Evolutionary conservation across 2,888 invertebrate species (phyloP), one percentile per base, ranked within the genome.

Genomic region (Dryocosmus kuriphilus): DNA sequence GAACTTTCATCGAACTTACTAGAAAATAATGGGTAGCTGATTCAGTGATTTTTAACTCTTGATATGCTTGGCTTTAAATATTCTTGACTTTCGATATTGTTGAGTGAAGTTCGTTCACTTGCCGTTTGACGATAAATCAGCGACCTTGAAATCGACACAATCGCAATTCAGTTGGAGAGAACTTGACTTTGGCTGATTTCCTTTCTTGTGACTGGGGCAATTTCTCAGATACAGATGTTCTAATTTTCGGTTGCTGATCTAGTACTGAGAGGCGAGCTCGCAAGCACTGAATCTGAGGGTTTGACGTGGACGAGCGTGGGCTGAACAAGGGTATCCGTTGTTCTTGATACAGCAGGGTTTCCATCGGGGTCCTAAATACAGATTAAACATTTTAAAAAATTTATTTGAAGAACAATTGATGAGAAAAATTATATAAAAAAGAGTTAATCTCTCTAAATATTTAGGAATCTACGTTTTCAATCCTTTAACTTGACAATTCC

Each of bases 311-410:
- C 73, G 80, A 27, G 77, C 77, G 74, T 90, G 90, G 24, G 78
- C 76, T 6, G 79, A 51, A 76, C 90, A 90, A 11, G 88, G 87
- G 22, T 80, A 79, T n/a, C 84, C 83, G 77, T 88, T 85, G 77
- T 84, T 86, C 22, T 82, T 86, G 14, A 89, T 82, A 77, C 90
- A 90, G 60, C 88, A 88, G 6, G 88, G 88, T 16, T 83, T 85
- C 85, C 87, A 89, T 19, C 63, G 77, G 0, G 88, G 87, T 75
- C 81, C 60, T 60, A 22, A 1, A 22, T 14, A 60, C 0, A 11
- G 27, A 27, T 57, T 24, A 16, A 6, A 51, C 46, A 14, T 46
- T 16, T 8, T 11, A 11, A n/a, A n/a, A n/a, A n/a, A n/a, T n/a
- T n/a, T n/a, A n/a, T n/a, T n/a, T n/a, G n/a, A n/a, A n/a, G n/a